phyloP scores from a whole-genome alignment of 2,797 vertebrate genomes.

The Luscinia luscinia region DNA sequence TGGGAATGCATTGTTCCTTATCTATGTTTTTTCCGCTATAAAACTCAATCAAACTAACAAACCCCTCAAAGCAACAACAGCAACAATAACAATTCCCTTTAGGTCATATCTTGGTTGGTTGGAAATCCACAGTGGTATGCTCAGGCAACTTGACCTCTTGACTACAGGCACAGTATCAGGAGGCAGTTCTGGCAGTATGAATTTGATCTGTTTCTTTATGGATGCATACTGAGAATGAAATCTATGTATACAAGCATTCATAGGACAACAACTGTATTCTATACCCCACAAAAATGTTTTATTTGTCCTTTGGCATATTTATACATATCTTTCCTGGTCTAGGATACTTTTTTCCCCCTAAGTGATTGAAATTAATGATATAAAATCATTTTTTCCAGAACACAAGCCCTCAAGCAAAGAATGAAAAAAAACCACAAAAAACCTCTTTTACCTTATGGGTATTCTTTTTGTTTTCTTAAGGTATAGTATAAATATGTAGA shows the following conservation, averaged over 20 bases:
- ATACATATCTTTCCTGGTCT: background rate
- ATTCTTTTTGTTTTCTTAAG: background rate
- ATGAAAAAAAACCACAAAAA: background rate
- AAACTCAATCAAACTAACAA: background rate
- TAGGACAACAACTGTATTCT: background rate
- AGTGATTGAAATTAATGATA: background rate
- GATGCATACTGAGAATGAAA: background rate
- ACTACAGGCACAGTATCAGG: background rate
- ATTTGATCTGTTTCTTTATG: background rate
- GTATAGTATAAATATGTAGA: background rate
- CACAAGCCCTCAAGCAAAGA: background rate
- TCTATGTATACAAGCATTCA: background rate
- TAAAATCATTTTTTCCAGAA: background rate
- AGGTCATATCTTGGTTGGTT: background rate
- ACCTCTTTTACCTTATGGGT: background rate
- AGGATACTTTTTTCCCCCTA: background rate
- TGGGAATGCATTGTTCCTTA: background rate
- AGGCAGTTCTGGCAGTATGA: background rate
- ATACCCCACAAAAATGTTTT: background rate
- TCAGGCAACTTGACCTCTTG: background rate
- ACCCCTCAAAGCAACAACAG: background rate
- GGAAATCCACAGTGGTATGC: background rate
- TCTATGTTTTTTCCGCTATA: background rate
- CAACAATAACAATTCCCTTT: background rate
- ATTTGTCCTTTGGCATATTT: background rate